A percentile compares a stretch with the other conserved stretches of the same genome.
Conservation (phyloP, 92 coral and sea anemone genomes). For the Phenganax subtilis region DNA sequence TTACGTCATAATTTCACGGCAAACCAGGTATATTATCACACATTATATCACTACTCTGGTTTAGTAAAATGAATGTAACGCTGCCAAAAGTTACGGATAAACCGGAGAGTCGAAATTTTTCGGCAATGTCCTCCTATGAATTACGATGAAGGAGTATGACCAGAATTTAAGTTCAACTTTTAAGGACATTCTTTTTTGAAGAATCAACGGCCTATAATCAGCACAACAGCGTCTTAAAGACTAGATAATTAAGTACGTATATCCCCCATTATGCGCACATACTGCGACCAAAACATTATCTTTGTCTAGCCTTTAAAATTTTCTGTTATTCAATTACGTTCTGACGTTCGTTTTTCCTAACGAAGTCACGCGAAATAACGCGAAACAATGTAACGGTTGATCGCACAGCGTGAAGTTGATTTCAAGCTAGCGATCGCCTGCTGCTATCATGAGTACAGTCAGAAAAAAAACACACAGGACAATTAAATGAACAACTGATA, state of each 20-base stretch:
- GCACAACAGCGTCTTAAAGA: neutral
- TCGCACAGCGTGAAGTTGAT: constrained; percentile 3
- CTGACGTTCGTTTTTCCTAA: constrained; percentile 1
- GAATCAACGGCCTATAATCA: neutral
- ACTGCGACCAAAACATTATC: neutral
- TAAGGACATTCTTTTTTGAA: neutral
- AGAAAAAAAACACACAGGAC: neutral
- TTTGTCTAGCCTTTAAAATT: neutral
- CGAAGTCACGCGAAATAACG: neutral
- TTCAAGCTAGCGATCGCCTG: neutral
- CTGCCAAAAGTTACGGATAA: no score
- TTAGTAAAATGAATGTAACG: no score
- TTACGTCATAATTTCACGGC: no score
- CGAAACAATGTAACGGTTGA: constrained; percentile 12
- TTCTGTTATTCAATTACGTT: constrained; percentile 1
- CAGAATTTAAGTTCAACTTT: neutral
- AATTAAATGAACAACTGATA: constrained; percentile 13
- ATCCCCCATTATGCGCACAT: neutral
- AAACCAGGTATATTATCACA: no score
- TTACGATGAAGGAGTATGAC: no score
- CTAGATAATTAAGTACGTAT: neutral
- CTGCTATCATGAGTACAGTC: neutral
- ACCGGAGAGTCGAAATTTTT: no score
- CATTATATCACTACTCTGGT: no score
- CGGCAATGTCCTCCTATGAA: no score